These are phyloP conservation scores for Psammodynastes pulverulentus DNA, from an alignment of 2,113 vertebrate species.

Conservation along the genomic window DNA sequence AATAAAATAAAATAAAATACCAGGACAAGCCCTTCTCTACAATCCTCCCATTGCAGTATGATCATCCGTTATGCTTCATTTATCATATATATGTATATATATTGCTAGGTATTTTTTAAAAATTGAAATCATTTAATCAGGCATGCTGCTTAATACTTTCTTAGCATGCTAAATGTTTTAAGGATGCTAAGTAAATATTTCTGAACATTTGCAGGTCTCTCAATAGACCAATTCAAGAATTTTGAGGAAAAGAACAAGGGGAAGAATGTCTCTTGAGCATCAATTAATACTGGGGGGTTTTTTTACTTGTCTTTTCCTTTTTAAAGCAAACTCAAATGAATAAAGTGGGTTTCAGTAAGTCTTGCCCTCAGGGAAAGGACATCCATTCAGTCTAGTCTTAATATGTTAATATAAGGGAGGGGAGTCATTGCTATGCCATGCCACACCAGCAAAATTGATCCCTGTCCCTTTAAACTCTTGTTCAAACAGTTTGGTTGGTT, in stretches of 20 bases:
- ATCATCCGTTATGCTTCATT: background rate
- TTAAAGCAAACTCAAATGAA: background rate
- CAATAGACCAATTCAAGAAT: background rate
- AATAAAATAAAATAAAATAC: background rate
- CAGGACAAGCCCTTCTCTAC: background rate
- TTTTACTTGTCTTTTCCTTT: background rate
- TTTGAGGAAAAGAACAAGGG: background rate
- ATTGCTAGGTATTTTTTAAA: background rate
- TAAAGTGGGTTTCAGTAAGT: background rate
- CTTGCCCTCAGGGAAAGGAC: background rate
- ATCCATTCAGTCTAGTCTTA: background rate
- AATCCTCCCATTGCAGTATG: background rate
- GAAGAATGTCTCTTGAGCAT: background rate
- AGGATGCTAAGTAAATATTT: background rate
- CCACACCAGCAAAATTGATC: conserved; percentile 5
- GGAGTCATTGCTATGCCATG: background rate
- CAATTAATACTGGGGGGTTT: background rate
- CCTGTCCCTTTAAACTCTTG: conserved; percentile 25
- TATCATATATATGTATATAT: background rate
- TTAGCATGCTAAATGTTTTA: background rate
- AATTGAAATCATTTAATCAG: background rate
- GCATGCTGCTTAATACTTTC: background rate
- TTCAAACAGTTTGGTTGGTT: background rate
- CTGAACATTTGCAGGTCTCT: background rate
- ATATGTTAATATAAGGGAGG: background rate